Conservation (phyloP, 2,888 invertebrate genomes). For the Anticlea derivata region DNA sequence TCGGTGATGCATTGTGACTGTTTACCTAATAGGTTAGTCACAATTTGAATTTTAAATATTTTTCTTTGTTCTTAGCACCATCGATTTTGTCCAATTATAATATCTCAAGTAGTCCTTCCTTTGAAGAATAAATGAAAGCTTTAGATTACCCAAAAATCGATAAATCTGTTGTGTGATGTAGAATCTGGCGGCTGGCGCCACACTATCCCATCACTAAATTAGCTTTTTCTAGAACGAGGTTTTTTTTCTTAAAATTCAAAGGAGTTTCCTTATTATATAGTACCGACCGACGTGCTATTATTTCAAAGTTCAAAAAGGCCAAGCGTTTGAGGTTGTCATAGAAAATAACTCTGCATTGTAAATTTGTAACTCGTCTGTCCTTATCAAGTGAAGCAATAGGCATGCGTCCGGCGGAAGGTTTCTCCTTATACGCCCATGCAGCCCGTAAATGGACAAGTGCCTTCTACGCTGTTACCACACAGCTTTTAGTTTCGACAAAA, state of each 20-base stretch:
- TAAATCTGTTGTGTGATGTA: no score
- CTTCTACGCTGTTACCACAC: conserved; percentile 31
- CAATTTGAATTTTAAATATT: background rate
- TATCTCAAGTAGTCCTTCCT: no score
- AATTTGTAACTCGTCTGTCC: conserved; percentile 18
- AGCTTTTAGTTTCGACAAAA: conserved; percentile 32
- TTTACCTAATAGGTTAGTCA: background rate
- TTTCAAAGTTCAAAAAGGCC: background rate
- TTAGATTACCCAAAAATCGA: no score
- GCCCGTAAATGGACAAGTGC: conserved; percentile 29
- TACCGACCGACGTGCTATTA: no score
- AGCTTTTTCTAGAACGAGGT: no score
- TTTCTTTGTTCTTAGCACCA: no score
- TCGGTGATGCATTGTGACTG: conserved; percentile 23
- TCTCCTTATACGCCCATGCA: conserved; percentile 32
- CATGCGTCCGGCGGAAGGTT: conserved; percentile 36
- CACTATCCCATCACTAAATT: no score
- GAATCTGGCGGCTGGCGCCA: no score
- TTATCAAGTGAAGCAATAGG: conserved; percentile 24
- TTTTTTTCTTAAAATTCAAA: background rate
- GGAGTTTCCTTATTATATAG: background rate
- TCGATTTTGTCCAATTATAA: no score
- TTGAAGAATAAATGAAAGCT: no score
- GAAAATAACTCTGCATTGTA: conserved; percentile 21
- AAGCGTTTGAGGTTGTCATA: conserved; percentile 15